A percentile compares a stretch with the other conserved stretches of the same genome.
phyloP scores from a whole-genome alignment of 2,888 invertebrate species.

The Caenorhabditis sp. region DNA sequence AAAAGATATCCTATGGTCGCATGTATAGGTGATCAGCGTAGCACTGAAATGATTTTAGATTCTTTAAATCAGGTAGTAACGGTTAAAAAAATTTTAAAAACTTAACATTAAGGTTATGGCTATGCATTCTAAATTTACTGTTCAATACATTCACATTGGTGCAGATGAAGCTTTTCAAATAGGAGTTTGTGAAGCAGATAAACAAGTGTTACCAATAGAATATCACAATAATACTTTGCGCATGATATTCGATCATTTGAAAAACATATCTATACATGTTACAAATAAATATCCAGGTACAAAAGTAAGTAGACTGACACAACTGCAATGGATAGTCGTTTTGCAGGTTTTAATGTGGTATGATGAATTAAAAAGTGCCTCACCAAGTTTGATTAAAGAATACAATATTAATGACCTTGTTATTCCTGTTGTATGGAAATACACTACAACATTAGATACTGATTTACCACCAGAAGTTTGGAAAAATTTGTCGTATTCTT shows the following conservation, averaged over 20 bases:
- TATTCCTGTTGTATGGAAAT: constrained; percentile 76
- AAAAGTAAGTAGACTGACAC: constrained; percentile 55
- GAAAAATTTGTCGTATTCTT: constrained; percentile 84
- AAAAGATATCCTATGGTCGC: constrained; percentile 70
- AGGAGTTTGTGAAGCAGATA: constrained; percentile 73
- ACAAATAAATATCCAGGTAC: constrained; percentile 65
- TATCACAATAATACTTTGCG: constrained; percentile 67
- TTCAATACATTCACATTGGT: constrained; percentile 86
- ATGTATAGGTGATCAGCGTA: constrained; percentile 81
- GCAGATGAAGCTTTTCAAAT: constrained; percentile 84
- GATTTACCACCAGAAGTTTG: constrained; percentile 72
- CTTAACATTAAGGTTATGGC: constrained; percentile 55
- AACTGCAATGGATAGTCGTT: constrained; percentile 6
- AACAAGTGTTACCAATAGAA: constrained; percentile 62
- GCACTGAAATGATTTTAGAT: constrained; percentile 82
- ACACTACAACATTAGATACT: constrained; percentile 68
- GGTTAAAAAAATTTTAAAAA: neutral
- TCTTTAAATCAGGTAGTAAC: constrained; percentile 67
- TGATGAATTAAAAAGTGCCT: constrained; percentile 69
- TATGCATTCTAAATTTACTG: constrained; percentile 84
- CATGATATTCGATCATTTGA: constrained; percentile 71
- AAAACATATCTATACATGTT: constrained; percentile 64
- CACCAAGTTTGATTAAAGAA: constrained; percentile 62
- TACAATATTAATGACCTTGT: constrained; percentile 66
- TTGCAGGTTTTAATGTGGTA: constrained; percentile 73